A percentile compares a stretch with the other conserved stretches of the same genome.
Conservation (phyloP, 2,797 vertebrate species). For the Lacerta bilineata region DNA sequence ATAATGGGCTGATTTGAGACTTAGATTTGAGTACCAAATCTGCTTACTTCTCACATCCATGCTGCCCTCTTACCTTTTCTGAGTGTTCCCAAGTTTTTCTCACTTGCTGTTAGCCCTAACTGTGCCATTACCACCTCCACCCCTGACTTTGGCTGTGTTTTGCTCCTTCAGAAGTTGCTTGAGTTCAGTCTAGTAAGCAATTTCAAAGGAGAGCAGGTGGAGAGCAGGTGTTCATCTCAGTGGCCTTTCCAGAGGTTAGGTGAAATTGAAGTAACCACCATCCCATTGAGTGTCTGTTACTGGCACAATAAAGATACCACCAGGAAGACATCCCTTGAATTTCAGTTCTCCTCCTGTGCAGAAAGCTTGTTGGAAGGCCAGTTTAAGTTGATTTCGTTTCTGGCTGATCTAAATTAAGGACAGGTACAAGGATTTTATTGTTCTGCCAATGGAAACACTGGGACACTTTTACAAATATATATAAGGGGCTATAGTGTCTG, state of each 20-base stretch:
- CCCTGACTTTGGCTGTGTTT: not conserved
- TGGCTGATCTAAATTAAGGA: conserved; percentile 10
- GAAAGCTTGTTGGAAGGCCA: not conserved
- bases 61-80: not conserved
- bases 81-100: not conserved
- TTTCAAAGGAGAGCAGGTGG: not conserved
- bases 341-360: not conserved
- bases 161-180: not conserved
- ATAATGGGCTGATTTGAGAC: not conserved
- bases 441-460: not conserved
- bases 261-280: not conserved
- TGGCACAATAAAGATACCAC: not conserved
- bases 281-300: not conserved
- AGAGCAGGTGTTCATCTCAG: not conserved
- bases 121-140: no score
- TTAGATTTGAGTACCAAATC: not conserved
- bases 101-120: not conserved
- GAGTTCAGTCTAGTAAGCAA: not conserved
- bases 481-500: not conserved
- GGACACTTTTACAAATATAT: not conserved
- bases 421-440: conserved; percentile 2
- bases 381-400: not conserved
- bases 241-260: not conserved
- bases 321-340: not conserved
- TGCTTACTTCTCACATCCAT: not conserved